Evolutionary conservation across 2,113 vertebrate genomes (phyloP), one percentile per base, ranked within the genome.

Genomic region (Myiozetetes cayanensis): DNA sequence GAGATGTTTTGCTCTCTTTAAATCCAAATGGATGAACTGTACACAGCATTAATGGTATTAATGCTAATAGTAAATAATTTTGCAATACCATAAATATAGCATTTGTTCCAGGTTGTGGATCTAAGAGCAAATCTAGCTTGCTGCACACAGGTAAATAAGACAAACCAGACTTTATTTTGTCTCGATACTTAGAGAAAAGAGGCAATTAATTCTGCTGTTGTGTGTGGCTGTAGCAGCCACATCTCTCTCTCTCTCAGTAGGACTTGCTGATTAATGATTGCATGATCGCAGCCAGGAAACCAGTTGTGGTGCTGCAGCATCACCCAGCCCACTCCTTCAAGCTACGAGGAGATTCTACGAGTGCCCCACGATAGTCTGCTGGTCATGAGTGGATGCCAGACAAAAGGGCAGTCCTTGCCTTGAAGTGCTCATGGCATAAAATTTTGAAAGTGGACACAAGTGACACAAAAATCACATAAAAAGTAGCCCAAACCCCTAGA

Each of bases 301-400:
- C 78, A 43, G 16, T 37, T 14, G 6, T 0, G 0, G 16, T 65
- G n/a, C 24, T 56, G 30, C 6, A 12, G 19, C 6, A 66, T 24
- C 3, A 4, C 22, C 4, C 22, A 87, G 9, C 6, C 77, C n/a
- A 43, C 46, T 58, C 31, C 30, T 30, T 14, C 73, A 62, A 43
- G 30, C 12, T 35, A 3, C 28, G 15, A 24, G 63, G 10, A 44
- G 19, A 53, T 81, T 50, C 8, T 22, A 43, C 33, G 39, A 55
- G 20, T 8, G 10, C n/a, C 43, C 56, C 2, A 3, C 16, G 7
- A 2, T 0, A 20, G 56, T 2, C 5, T 37, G 28, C 23, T 9
- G 7, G 35, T 12, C 35, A 16, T 3, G 35, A 35, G 13, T 23
- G 5, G 0, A 0, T 0, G 2, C 46, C 6, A 4, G 41, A 35